Evolutionary conservation across 2,797 vertebrate species (phyloP), one percentile per base, ranked within the genome.

Genomic region (Diceros bicornis): DNA sequence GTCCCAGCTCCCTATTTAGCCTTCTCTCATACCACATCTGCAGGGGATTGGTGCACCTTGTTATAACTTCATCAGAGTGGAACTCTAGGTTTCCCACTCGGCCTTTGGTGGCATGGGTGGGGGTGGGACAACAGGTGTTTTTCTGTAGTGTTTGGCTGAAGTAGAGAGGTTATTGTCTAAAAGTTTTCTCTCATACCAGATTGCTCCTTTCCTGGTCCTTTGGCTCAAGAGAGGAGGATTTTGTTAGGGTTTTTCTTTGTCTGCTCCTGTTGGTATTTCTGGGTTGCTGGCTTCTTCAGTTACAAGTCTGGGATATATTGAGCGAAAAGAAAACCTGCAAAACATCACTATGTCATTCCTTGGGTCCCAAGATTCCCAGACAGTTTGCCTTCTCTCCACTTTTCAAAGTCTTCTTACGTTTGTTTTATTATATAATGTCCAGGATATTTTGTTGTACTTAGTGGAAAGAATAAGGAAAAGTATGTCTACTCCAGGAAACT

Each of bases 171-270:
- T 89, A 94, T 52, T 83, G 37, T 66, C 68, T 66, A 34, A 91
- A 91, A 52, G 29, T 55, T 47, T 78, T 68, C 6, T 91, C 29
- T 92, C n/a, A 11, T 94, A 50, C 34, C 14, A 61, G 50, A 77
- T 85, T 84, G 52, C 32, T 79, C 29, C 59, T 95, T 90, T 85
- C 44, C 47, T 82, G 21, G 16, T 41, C 32, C 32, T 94, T 86
- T 68, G 64, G 21, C 52, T 81, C 29, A 20, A 68, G 34, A 90
- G 37, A 93, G n/a, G 83, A 89, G 34, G 25, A 74, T 79, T 82
- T 97, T 90, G 17, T 34, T 87, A 71, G 18, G 32, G 55, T 72
- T 78, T 47, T 94, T 81, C 64, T 68, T 85, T 59, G 8, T 94
- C 25, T 84, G 16, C 4, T 62, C 25, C 41, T 94, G 18, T 66